Conservation (phyloP, 2,113 vertebrate species). For the Plotosus lineatus region DNA sequence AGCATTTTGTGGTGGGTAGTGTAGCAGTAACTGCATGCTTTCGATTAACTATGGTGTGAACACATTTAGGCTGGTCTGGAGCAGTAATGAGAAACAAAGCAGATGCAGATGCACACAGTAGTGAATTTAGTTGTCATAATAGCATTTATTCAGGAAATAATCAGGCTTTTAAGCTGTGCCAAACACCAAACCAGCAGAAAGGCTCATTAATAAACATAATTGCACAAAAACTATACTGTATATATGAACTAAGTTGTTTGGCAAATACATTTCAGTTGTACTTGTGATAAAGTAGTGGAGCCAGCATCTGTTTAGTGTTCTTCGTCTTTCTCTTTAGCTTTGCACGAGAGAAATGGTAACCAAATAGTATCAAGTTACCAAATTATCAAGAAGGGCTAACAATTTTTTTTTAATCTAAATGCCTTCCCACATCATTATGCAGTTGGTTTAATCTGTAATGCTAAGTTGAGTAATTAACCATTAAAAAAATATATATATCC, state of each 20-base stretch:
- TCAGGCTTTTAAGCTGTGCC: not conserved
- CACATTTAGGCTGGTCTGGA: conserved; percentile 23
- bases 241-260: not conserved
- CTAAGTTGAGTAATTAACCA: not conserved
- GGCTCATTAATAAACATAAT: not conserved
- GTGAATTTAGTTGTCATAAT: not conserved
- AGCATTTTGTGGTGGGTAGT: conserved; percentile 21
- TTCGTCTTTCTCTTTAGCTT: not conserved
- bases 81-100: conserved; percentile 47
- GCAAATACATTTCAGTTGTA: not conserved
- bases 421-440: not conserved
- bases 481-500: too few relatives aligned
- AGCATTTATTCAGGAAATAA: not conserved
- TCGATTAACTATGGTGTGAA: conserved; percentile 40
- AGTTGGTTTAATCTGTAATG: not conserved
- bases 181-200: not conserved
- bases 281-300: not conserved
- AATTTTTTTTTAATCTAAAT: not conserved
- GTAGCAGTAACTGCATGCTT: conserved; percentile 43
- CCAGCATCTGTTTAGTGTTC: not conserved
- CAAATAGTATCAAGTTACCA: not conserved
- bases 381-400: not conserved
- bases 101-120: conserved; percentile 17
- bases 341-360: not conserved
- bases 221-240: not conserved